Evolutionary conservation across 2,888 invertebrate genomes (phyloP).

Genomic region (Phortica magna): DNA sequence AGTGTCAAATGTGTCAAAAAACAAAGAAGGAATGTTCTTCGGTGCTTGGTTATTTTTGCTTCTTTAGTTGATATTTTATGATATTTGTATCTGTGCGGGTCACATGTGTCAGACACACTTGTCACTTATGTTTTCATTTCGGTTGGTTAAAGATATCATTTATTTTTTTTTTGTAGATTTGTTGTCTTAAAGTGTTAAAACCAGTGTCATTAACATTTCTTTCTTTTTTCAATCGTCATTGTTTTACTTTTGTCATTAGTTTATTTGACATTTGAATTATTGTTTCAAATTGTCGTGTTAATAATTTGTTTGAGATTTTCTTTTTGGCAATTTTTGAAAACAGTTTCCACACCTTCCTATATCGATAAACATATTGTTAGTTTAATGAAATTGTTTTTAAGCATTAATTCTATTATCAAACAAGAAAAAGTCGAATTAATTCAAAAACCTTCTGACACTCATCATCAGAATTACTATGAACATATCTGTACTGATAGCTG

Average conservation of each 20-base stretch:
- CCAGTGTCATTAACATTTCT: conserved; percentile 69
- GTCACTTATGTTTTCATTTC: conserved; percentile 68
- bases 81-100: conserved; percentile 46
- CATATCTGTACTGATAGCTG: conserved; percentile 57
- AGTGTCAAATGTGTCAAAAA: conserved; percentile 70
- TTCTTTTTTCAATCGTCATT: too few species aligned
- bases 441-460: not conserved
- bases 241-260: conserved; percentile 65
- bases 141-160: conserved; percentile 29
- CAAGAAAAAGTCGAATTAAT: too few species aligned
- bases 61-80: not conserved
- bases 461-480: conserved; percentile 56
- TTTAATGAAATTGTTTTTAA: too few species aligned
- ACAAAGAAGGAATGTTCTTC: not conserved
- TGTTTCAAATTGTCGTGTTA: conserved; percentile 26
- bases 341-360: too few species aligned
- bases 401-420: too few species aligned
- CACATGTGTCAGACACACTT: conserved; percentile 69
- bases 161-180: conserved; percentile 23
- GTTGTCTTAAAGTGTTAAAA: conserved; percentile 63
- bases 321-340: not conserved
- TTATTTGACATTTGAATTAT: conserved; percentile 71
- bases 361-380: too few species aligned
- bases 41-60: conserved; percentile 2
- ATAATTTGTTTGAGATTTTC: not conserved